phyloP scores from a whole-genome alignment of 2,797 vertebrate species.

The Phyllotis vaccarum region DNA sequence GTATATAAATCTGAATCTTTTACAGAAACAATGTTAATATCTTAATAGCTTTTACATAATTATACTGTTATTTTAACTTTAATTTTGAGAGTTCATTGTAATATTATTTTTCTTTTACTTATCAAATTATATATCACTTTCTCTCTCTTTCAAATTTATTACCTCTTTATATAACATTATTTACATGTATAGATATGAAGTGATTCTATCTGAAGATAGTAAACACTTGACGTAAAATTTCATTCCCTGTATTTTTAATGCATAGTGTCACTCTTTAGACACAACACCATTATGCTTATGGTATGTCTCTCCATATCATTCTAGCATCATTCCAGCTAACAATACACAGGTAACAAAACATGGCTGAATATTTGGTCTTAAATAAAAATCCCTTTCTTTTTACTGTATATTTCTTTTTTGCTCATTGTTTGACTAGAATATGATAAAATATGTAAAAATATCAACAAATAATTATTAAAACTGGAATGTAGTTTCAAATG shows the following conservation, averaged over 20 bases:
- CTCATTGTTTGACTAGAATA: constrained; percentile 4
- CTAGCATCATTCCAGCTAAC: not conserved
- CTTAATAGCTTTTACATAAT: not conserved
- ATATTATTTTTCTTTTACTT: not conserved
- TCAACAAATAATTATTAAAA: constrained; percentile 52
- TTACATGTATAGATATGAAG: not conserved
- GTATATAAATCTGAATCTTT: not conserved
- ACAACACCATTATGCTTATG: not conserved
- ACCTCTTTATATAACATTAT: not conserved
- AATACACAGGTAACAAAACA: not conserved
- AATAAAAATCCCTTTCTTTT: not conserved
- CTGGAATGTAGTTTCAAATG: not conserved
- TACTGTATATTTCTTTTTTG: not conserved
- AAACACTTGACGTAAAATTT: not conserved
- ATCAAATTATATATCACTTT: no score
- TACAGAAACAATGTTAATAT: not conserved
- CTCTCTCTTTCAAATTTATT: not conserved
- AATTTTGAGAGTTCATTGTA: not conserved
- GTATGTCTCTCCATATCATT: not conserved
- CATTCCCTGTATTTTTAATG: not conserved
- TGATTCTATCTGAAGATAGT: no score
- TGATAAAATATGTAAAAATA: constrained; percentile 30
- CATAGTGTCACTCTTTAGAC: not conserved
- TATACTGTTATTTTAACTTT: not conserved
- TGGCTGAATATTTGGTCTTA: not conserved